phyloP scores from a whole-genome alignment of 35 echinoderm and acorn worm species.

The Nesometra sesokonis region DNA sequence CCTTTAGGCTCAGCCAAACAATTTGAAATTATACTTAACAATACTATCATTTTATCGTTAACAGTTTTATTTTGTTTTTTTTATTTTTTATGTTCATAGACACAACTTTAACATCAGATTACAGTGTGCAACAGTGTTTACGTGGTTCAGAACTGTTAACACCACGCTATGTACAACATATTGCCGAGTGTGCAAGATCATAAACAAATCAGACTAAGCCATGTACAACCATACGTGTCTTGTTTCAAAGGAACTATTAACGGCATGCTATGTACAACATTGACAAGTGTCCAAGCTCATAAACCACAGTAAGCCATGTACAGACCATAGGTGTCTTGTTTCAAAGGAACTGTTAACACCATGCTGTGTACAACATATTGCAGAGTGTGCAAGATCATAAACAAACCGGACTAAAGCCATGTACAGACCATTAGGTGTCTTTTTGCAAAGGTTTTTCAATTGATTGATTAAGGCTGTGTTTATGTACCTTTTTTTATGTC shows the following conservation, averaged over 20 bases:
- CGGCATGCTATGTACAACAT: too few species aligned
- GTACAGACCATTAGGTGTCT: too few species aligned
- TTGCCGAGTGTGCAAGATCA: not conserved
- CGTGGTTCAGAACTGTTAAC: constrained; percentile 56
- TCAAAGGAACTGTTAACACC: constrained; percentile 62
- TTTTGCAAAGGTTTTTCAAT: too few species aligned
- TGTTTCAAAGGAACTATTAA: too few species aligned
- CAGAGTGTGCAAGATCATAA: not conserved
- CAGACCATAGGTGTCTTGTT: too few species aligned
- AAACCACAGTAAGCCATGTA: too few species aligned
- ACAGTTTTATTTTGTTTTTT: not conserved
- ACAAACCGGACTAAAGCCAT: too few species aligned
- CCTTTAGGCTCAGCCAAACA: not conserved
- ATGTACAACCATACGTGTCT: too few species aligned
- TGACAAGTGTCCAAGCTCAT: too few species aligned
- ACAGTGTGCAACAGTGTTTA: constrained; percentile 57
- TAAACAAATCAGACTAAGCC: too few species aligned
- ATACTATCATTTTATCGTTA: not conserved
- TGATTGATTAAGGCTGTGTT: too few species aligned
- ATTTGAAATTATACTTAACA: not conserved
- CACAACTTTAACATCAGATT: constrained; percentile 20
- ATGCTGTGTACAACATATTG: constrained; percentile 37
- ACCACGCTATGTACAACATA: constrained; percentile 43
- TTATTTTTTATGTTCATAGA: constrained; percentile 23
- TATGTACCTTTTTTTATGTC: too few species aligned